Evolutionary conservation across 2,888 invertebrate species (phyloP).

Genomic region (Rhaphigaster nebulosa): DNA sequence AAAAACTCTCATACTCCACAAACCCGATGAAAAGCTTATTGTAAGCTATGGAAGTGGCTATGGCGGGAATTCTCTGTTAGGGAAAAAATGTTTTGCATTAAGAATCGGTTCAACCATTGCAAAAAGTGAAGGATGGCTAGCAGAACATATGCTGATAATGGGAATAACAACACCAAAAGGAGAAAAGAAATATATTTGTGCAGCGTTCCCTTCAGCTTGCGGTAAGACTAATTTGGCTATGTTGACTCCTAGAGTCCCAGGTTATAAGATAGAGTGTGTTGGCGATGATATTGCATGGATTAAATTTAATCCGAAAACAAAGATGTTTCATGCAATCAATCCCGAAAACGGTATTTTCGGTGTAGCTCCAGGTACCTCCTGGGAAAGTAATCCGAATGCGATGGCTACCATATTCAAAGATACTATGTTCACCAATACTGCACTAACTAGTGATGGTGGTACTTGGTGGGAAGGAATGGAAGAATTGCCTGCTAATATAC

Average conservation of each 20-base stretch:
- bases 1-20: slow-evolving; percentile 92
- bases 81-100: slow-evolving; percentile 98
- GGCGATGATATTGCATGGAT: slow-evolving; percentile 99
- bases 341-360: slow-evolving; percentile 99
- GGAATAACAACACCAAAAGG: slow-evolving; percentile 90
- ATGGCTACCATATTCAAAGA: slow-evolving; percentile 93
- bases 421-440: slow-evolving; percentile 98
- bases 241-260: slow-evolving; percentile 94
- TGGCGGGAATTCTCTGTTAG: slow-evolving; percentile 95
- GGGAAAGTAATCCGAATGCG: slow-evolving; percentile 94
- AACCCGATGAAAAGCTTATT: slow-evolving; percentile 85
- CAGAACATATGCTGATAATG: slow-evolving; percentile 99
- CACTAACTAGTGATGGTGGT: slow-evolving; percentile 93
- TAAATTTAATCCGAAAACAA: slow-evolving; percentile 85
- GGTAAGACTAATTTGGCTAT: slow-evolving; percentile 98
- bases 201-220: slow-evolving; percentile 98
- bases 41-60: slow-evolving; percentile 95
- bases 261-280: slow-evolving; percentile 88
- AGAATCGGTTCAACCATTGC: slow-evolving; percentile 96
- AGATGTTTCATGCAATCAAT: slow-evolving; percentile 94
- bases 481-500: slow-evolving; percentile 74
- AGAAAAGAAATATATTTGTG: slow-evolving; percentile 90
- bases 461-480: slow-evolving; percentile 99
- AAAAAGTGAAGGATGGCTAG: slow-evolving; percentile 96
- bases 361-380: slow-evolving; percentile 94